A percentile compares a stretch with the other conserved stretches of the same genome.
Evolutionary conservation across 1,140 invertebrate genomes (phyloP).

Genomic region (Drosophila malerkotliana): DNA sequence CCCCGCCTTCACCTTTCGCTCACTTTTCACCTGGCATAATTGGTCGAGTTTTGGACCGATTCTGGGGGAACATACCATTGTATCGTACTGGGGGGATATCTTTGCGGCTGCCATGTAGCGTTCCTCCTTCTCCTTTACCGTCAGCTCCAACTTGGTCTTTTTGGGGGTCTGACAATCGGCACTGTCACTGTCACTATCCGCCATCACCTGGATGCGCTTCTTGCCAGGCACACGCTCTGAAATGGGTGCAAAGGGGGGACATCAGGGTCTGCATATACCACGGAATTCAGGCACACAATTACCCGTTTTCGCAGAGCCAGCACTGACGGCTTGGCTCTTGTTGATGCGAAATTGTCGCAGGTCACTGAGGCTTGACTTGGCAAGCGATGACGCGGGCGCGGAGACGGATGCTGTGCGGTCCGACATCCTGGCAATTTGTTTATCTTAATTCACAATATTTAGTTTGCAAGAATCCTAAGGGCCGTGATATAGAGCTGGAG

Average conservation of each 20-base stretch:
- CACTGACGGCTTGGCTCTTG: slow-evolving; percentile 52
- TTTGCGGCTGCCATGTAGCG: slow-evolving; percentile 77
- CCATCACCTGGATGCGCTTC: slow-evolving; percentile 78
- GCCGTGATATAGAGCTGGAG: slow-evolving; percentile 20
- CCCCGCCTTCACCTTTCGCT: background rate
- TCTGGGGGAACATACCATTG: slow-evolving; percentile 66
- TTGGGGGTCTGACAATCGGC: slow-evolving; percentile 65
- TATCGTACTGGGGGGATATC: slow-evolving; percentile 77
- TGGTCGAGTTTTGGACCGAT: background rate
- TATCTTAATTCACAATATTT: slow-evolving; percentile 52
- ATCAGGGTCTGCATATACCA: slow-evolving; percentile 9
- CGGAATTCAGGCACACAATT: slow-evolving; percentile 29
- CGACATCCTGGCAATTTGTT: slow-evolving; percentile 53
- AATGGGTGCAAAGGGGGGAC: background rate
- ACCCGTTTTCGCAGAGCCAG: slow-evolving; percentile 64
- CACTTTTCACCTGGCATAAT: background rate
- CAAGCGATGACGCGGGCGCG: slow-evolving; percentile 47
- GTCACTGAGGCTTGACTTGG: slow-evolving; percentile 72
- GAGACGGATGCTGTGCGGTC: slow-evolving; percentile 47
- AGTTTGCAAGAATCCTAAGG: slow-evolving; percentile 40
- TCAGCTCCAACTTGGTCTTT: slow-evolving; percentile 66
- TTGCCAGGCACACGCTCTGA: slow-evolving; percentile 78
- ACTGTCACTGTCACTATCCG: slow-evolving; percentile 78
- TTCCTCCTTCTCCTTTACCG: slow-evolving; percentile 79
- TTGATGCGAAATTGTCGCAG: slow-evolving; percentile 82